Percentiles rank a stretch among this genome's conserved stretches.
phyloP scores from a whole-genome alignment of 2,113 vertebrate genomes.

The Dascyllus trimaculatus region DNA sequence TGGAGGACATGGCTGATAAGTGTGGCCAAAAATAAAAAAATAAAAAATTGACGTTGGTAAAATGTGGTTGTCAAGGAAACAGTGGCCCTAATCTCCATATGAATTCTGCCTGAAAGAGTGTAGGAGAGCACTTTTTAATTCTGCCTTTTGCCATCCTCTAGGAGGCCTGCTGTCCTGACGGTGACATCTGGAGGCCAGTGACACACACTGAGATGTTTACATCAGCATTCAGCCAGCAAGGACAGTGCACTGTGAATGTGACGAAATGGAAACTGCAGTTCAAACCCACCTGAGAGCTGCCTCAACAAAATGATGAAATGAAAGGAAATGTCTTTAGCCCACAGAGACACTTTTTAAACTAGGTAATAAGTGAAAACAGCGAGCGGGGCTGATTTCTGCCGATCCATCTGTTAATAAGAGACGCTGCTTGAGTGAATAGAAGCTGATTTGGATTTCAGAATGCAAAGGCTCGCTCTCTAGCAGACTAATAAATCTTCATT shows the following conservation, averaged over 20 bases:
- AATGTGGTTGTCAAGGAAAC: conserved; percentile 80
- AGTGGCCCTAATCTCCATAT: conserved; percentile 54
- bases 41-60: conserved; percentile 27
- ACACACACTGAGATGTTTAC: conserved; percentile 18
- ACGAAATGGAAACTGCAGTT: not conserved
- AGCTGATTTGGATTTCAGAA: no score
- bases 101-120: conserved; percentile 36
- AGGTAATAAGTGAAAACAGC: not conserved
- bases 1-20: conserved; percentile 22
- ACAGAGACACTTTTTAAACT: not conserved
- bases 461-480: no score
- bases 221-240: conserved; percentile 4
- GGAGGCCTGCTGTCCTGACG: conserved; percentile 33
- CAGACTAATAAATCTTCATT: not conserved
- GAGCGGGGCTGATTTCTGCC: not conserved
- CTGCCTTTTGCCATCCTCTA: conserved; percentile 19
- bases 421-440: conserved; percentile 7
- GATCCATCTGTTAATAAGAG: not conserved
- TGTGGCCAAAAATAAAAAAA: conserved; percentile 22
- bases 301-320: not conserved
- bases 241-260: not conserved
- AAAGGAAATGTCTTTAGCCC: not conserved
- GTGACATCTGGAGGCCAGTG: not conserved
- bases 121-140: not conserved
- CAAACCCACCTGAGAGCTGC: not conserved